Base-by-base conservation (phyloP, 2,888 invertebrate species). In the Metallyticus violacea region DNA sequence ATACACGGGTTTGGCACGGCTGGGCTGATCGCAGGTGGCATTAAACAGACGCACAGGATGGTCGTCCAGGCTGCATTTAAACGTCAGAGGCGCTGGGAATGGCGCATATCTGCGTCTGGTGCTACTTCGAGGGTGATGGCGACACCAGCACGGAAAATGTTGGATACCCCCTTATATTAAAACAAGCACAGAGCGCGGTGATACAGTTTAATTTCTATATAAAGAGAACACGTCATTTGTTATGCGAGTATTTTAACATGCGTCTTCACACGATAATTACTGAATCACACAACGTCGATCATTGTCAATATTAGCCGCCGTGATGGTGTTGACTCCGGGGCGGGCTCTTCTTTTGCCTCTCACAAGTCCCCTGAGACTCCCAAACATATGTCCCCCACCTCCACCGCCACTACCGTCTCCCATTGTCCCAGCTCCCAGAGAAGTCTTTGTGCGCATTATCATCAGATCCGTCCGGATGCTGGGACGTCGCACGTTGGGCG, bases 391-490 rank as follows among this genome's bases (percentile, higher is more conserved):
- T 89, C 93, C 93, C 1, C 93, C 89, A 25, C 87, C 89, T 91
- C 79, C 92, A 91, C 89, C 91, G 15, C 85, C 87, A 3, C 85
- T 83, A 7, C 85, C 85, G 3, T 83, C 87, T 3, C 87, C 87
- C 29, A 77, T 27, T 6, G 81, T 83, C 25, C 86, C 87, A 79
- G 87, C 85, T 6, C 87, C 86, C 40, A 88, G 79, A 22, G 87
- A 87, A 88, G 96, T 96, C 92, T 96, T 96, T 89, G 96, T 96
- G 91, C 97, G 95, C 95, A 97, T 96, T 90, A 97, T 96, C 95
- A 97, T 96, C 89, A 97, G 93, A 91, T 98, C 97, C 6, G 97
- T 97, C 88, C 97, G 93, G 89, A 98, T 97, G 91, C 97, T 97
- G 62, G 97, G 97, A 81, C 97, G 93, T 85, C 97, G 93, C 0